Conservation (phyloP, 2,113 vertebrate species). For the Vimba vimba region DNA sequence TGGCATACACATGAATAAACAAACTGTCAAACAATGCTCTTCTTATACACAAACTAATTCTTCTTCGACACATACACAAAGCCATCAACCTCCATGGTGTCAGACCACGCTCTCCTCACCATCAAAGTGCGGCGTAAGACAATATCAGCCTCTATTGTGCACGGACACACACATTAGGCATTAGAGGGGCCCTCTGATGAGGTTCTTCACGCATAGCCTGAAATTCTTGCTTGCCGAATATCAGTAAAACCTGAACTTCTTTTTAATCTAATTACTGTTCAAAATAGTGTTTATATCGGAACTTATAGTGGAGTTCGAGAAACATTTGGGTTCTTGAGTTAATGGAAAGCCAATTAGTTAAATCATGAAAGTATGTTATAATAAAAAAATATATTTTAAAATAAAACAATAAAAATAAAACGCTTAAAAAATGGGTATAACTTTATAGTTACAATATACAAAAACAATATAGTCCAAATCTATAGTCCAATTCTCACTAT, state of each 20-base stretch:
- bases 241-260: background rate
- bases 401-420: too few relatives aligned
- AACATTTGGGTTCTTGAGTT: too few relatives aligned
- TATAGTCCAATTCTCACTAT: too few relatives aligned
- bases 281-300: background rate
- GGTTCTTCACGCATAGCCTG: background rate
- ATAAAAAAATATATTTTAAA: too few relatives aligned
- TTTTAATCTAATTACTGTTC: background rate
- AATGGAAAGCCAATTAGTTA: too few relatives aligned
- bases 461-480: too few relatives aligned
- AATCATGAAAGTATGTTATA: too few relatives aligned
- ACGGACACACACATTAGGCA: background rate
- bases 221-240: background rate
- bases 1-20: constrained; percentile 51
- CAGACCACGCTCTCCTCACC: background rate
- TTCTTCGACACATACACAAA: constrained; percentile 37
- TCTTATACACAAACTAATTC: constrained; percentile 50
- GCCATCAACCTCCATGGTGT: constrained; percentile 41
- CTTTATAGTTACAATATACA: too few relatives aligned
- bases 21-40: constrained; percentile 48
- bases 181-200: too few relatives aligned
- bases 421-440: too few relatives aligned
- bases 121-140: constrained; percentile 16
- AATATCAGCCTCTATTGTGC: constrained; percentile 1
- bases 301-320: background rate